Conservation (phyloP, 2,797 vertebrate genomes). For the Sarcoramphus papa region DNA sequence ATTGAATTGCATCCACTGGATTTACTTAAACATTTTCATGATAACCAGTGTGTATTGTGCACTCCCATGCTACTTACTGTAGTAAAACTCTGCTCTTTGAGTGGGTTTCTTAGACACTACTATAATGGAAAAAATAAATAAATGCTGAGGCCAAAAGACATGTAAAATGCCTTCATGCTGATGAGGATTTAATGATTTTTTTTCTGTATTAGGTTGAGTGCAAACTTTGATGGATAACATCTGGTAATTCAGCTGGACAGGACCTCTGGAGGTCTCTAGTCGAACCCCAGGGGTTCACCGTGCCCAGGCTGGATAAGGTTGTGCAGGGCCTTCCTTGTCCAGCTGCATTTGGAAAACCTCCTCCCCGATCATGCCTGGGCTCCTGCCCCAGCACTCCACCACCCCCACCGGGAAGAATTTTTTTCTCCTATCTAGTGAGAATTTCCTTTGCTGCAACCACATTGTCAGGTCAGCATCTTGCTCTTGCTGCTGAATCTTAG, state of each 20-base stretch:
- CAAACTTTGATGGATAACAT: neutral
- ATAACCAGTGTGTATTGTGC: neutral
- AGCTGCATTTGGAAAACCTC: neutral
- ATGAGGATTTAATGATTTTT: neutral
- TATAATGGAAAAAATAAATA: neutral
- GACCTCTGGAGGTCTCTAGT: neutral
- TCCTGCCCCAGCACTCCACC: neutral
- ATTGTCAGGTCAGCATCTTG: neutral
- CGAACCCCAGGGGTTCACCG: fast-evolving
- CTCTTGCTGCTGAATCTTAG: neutral
- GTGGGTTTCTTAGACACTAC: neutral
- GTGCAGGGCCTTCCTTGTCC: neutral
- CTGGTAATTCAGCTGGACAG: neutral
- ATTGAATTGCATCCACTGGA: neutral
- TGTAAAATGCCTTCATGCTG: neutral
- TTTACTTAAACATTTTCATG: neutral
- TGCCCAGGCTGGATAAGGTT: neutral
- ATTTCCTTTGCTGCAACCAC: neutral
- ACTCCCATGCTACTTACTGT: neutral
- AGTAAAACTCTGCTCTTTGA: neutral
- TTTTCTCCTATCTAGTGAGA: neutral
- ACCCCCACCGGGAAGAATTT: neutral
- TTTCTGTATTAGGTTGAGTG: neutral
- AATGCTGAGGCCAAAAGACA: neutral
- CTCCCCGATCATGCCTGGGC: fast-evolving